A percentile compares a stretch with the other conserved stretches of the same genome.
These are phyloP conservation scores for Cavia aperea DNA, from an alignment of 2,113 vertebrate species.

Conservation along the genomic window DNA sequence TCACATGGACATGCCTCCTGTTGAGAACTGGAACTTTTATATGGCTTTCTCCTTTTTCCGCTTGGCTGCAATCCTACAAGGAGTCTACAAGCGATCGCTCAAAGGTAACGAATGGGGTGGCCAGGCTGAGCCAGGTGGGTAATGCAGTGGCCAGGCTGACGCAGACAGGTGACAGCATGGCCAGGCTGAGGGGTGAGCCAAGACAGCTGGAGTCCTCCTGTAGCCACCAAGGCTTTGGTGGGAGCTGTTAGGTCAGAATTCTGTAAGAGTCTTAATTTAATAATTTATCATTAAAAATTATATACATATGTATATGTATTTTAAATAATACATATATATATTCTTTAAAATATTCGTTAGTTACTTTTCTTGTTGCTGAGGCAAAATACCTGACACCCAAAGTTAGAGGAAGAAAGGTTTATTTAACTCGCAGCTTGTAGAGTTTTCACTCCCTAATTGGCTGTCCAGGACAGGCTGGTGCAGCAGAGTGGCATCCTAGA, in stretches of 20 bases:
- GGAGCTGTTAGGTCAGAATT: background rate
- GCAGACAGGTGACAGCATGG: background rate
- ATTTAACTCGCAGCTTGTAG: background rate
- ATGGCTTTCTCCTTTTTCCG: slow-evolving; percentile 84
- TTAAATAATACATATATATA: background rate
- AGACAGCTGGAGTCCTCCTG: too few relatives aligned
- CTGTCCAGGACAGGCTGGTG: background rate
- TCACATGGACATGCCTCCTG: slow-evolving; percentile 54
- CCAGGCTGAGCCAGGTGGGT: background rate
- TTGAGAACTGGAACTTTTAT: slow-evolving; percentile 81
- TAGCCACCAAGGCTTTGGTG: background rate
- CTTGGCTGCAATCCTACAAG: slow-evolving; percentile 77
- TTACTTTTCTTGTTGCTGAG: background rate
- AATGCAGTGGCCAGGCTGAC: background rate
- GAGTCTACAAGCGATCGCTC: slow-evolving; percentile 61
- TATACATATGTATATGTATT: too few relatives aligned
- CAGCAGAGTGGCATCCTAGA: background rate
- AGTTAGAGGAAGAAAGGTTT: background rate
- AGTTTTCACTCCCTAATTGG: background rate
- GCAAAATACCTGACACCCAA: background rate
- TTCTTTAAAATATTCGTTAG: background rate
- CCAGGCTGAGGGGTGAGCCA: too few relatives aligned
- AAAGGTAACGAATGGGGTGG: slow-evolving; percentile 73
- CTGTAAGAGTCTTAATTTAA: background rate
- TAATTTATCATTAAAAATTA: background rate